Evolutionary conservation across 2,888 invertebrate species (phyloP), one percentile per base, ranked within the genome.

Genomic region (Himalopsyche tibetana): DNA sequence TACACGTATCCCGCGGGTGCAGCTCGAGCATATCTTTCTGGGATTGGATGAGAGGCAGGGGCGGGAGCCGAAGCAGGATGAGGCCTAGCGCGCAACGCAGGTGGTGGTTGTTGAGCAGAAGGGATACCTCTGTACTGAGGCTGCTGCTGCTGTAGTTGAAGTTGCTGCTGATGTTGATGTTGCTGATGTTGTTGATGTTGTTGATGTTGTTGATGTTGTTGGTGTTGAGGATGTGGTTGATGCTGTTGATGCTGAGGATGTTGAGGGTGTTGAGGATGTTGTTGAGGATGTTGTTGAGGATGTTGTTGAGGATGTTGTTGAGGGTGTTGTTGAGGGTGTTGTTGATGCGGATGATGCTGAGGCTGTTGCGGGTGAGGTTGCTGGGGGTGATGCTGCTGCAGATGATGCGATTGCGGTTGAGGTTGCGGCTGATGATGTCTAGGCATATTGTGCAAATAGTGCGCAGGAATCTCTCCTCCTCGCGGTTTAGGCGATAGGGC

Each of bases 401-500:
- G 56, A 15, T 89, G 84, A 83, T 91, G 92, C 87, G 91, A 89
- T 88, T 91, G 89, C 85, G 91, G 91, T 85, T 91, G 90, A 87
- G 92, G 93, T 63, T 92, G 92, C 55, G 91, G 91, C 51, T 90
- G 94, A 38, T 93, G 92, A 51, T 93, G 93, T 45, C 92, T 91
- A 83, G 93, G 91, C 88, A 94, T 90, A 90, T 94, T 90, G 90
- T 94, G 90, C 85, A 95, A 92, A 90, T 95, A 95, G 89, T 94
- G 94, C 6, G 92, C 91, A 88, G 92, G 91, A 89, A 94, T 93
- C 90, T 94, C 93, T 88, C 92, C 93, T 45, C 90, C 90, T 83
- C 94, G 91, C 86, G 94, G 91, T 90, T 95, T 95, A 88, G 94
- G 94, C 89, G 94, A 94, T 87, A 94, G 94, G n/a, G 91, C 92